A percentile compares a stretch with the other conserved stretches of the same genome.
Evolutionary conservation across 2,797 vertebrate genomes (phyloP).

Genomic region (Urocyon cinereoargenteus): DNA sequence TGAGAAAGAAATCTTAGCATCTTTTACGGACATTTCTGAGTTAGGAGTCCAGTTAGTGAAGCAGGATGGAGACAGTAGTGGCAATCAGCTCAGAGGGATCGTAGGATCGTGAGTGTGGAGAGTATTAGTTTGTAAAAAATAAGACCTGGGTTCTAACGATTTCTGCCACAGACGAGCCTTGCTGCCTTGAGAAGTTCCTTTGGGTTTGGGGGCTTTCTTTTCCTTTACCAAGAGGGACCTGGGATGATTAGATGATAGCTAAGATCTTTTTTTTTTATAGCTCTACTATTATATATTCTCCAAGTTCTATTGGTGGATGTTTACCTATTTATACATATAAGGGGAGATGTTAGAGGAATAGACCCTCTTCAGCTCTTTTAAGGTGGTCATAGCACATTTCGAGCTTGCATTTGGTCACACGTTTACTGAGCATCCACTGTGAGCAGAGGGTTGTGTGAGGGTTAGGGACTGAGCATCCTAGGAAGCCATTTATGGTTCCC

Average conservation of each 20-base stretch:
- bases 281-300: not conserved
- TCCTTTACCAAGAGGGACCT: not conserved
- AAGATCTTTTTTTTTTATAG: not conserved
- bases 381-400: not conserved
- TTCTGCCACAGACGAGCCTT: not conserved
- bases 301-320: not conserved
- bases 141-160: not conserved
- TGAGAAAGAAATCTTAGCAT: not conserved
- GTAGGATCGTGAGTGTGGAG: not conserved
- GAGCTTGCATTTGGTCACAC: not conserved
- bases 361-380: not conserved
- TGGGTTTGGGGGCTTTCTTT: not conserved
- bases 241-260: not conserved
- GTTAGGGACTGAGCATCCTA: not conserved
- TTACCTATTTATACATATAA: slow-evolving; percentile 4
- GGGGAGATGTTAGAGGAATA: not conserved
- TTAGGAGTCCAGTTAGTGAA: not conserved
- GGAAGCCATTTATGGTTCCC: not conserved
- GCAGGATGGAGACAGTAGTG: not conserved
- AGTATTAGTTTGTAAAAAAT: not conserved
- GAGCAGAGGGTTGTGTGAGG: not conserved
- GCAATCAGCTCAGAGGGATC: not conserved
- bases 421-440: not conserved
- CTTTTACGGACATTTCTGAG: not conserved
- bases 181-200: not conserved